Evolutionary conservation across 2,113 vertebrate genomes (phyloP).

Genomic region (Tupaia chinensis): DNA sequence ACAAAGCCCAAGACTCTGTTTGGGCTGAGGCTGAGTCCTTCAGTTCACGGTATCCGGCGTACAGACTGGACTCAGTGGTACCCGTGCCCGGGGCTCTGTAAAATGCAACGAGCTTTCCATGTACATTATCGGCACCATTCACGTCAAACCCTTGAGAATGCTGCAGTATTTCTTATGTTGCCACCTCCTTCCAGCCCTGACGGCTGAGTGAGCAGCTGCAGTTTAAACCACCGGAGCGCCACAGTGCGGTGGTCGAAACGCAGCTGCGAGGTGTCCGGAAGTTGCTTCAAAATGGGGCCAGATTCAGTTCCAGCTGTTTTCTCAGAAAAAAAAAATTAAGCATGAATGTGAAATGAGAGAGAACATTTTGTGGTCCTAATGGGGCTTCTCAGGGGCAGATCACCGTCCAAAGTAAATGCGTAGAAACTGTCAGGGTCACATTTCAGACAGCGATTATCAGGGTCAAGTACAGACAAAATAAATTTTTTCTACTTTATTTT

Average conservation of each 20-base stretch:
- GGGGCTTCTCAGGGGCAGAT: not conserved
- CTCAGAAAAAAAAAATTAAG: not conserved
- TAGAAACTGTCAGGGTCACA: not conserved
- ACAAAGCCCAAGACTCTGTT: not conserved
- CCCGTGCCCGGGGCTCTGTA: not conserved
- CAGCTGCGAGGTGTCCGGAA: not conserved
- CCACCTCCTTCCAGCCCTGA: not conserved
- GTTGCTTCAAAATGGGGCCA: not conserved
- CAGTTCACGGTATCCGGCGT: not conserved
- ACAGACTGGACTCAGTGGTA: not conserved
- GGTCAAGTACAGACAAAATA: not conserved
- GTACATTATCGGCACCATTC: not conserved
- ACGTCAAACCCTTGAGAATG: not conserved
- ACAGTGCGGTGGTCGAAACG: not conserved
- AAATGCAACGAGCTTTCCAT: not conserved
- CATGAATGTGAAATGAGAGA: slow-evolving; percentile 42
- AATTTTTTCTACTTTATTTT: not conserved
- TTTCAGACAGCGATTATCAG: slow-evolving; percentile 28
- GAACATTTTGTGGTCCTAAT: not conserved
- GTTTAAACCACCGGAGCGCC: too few relatives aligned
- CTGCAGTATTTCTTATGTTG: not conserved
- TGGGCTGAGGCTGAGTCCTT: not conserved
- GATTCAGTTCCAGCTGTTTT: not conserved
- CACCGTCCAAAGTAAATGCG: not conserved
- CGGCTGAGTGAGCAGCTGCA: too few relatives aligned